Evolutionary conservation across 2,888 invertebrate genomes (phyloP), one percentile per base, ranked within the genome.

Genomic region (Sinelater perroti): DNA sequence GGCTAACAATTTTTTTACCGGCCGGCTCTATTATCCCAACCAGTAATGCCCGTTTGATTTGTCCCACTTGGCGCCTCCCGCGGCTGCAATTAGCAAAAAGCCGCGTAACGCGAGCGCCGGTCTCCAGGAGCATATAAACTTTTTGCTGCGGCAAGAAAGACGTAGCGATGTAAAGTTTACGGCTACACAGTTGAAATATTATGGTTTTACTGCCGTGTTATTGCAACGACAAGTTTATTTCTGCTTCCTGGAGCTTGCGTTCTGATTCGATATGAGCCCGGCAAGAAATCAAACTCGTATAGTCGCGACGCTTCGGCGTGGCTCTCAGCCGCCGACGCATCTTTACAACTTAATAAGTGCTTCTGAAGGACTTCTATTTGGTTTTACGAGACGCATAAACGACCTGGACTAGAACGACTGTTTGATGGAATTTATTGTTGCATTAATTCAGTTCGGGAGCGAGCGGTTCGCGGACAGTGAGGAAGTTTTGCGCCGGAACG

Each of bases 161-260:
- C 54, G 38, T 54, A 50, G 38, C 26, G 56, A 56, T 56, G 56
- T 49, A 56, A 56, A 56, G 44, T 70, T 70, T 70, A 70, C 67
- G 70, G 68, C 64, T 64, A 64, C 67, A 67, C 69, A 70, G 70
- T 69, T 68, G 69, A 69, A 71, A 69, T 70, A 68, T 69, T 66
- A 66, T 67, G 61, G 69, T 69, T 71, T 71, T 70, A 71, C 64
- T 65, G 64, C 69, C 62, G 53, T 65, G 68, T 69, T 70, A 71
- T 70, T 69, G 68, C 68, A 62, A 62, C 62, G 69, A 70, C 69
- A 68, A 70, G 68, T 70, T 69, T 70, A 70, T 70, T 67, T 68
- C 63, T 54, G 47, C 54, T 54, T 54, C 47, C 38, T 45, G 28
- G 28, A 54, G 46, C 54, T 53, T 53, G 54, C 28, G 38, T 49